phyloP scores from a whole-genome alignment of 92 coral and sea anemone genomes.

The Porites divaricata region DNA sequence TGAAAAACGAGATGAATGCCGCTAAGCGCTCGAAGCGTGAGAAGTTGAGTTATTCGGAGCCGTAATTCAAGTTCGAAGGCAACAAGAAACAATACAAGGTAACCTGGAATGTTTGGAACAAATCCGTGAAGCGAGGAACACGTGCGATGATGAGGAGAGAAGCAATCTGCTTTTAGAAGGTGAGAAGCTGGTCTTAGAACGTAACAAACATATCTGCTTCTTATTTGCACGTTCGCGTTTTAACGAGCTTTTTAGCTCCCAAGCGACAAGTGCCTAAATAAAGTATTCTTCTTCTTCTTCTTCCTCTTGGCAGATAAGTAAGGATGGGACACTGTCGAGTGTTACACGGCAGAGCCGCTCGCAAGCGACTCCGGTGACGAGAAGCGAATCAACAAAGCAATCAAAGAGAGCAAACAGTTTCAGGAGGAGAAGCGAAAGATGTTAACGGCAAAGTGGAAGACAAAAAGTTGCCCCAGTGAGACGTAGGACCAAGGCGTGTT shows the following conservation, averaged over 20 bases:
- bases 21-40: not conserved
- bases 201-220: constrained; percentile 60
- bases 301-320: constrained; percentile 63
- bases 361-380: constrained; percentile 60
- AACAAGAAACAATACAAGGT: constrained; percentile 55
- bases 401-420: constrained; percentile 51
- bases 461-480: constrained; percentile 1
- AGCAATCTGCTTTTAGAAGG: constrained; percentile 20
- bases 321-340: constrained; percentile 60
- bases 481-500: not conserved
- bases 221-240: no score
- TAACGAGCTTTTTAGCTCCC: no score
- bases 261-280: no score
- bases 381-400: constrained; percentile 44
- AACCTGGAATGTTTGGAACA: constrained; percentile 43
- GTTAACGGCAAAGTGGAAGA: not conserved
- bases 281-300: no score
- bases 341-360: constrained; percentile 51
- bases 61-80: constrained; percentile 48
- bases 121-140: not conserved
- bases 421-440: constrained; percentile 48
- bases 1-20: constrained; percentile 30
- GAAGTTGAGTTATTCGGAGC: constrained; percentile 15
- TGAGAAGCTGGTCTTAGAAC: constrained; percentile 48
- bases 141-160: not conserved